A percentile compares a stretch with the other conserved stretches of the same genome.
phyloP scores from a whole-genome alignment of 2,113 vertebrate genomes.

The Natator depressus region DNA sequence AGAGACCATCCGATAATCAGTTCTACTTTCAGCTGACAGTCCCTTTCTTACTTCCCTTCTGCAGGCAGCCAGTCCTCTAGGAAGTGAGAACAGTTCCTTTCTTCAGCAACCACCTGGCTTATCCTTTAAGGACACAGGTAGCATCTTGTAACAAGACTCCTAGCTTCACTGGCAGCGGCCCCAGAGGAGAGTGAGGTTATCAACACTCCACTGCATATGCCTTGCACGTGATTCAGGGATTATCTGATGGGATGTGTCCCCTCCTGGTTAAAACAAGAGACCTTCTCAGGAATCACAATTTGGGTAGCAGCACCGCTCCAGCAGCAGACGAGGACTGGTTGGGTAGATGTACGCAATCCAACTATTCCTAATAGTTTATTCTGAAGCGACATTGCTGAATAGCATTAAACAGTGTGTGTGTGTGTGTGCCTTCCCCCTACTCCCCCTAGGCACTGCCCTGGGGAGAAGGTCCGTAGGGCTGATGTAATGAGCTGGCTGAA shows the following conservation, averaged over 20 bases:
- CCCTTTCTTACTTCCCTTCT: conserved; percentile 46
- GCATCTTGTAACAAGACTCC: conserved; percentile 83
- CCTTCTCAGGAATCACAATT: neutral
- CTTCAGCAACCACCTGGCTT: conserved; percentile 50
- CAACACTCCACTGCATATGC: rapidly evolving
- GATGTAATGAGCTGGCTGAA: neutral
- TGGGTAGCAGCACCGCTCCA: neutral
- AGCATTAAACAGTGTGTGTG: conserved; percentile 2
- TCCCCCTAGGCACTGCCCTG: neutral
- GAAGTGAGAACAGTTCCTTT: conserved; percentile 84
- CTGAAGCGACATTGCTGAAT: neutral
- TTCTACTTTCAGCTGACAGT: conserved; percentile 18
- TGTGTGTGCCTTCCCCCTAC: neutral
- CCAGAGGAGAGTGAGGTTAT: neutral
- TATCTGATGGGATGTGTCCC: conserved; percentile 50
- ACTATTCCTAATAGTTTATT: neutral
- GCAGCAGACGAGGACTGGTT: conserved; percentile 4
- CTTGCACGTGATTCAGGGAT: neutral
- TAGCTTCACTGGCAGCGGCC: neutral
- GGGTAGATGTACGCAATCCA: neutral
- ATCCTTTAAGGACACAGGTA: conserved; percentile 50
- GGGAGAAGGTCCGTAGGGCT: neutral
- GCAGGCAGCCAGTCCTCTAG: conserved; percentile 85
- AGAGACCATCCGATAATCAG: neutral
- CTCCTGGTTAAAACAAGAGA: conserved; percentile 14